Conservation (phyloP, 2,888 invertebrate genomes). For the Drosophila neoperkinsi region DNA sequence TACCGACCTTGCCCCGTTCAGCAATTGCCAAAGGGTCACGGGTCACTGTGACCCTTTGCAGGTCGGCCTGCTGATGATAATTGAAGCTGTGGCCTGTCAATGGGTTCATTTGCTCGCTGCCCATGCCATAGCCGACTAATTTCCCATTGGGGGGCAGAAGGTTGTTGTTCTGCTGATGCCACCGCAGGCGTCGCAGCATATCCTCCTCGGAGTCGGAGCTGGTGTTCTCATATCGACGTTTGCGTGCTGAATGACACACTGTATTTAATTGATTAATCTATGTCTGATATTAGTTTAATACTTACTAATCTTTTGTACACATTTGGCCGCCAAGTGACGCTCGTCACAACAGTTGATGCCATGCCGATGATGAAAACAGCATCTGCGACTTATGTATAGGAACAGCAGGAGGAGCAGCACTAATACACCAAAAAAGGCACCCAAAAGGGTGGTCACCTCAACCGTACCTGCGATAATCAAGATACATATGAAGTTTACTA, state of each 20-base stretch:
- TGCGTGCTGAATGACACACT: conserved; percentile 74
- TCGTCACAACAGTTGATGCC: conserved; percentile 89
- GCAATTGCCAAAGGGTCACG: conserved; percentile 85
- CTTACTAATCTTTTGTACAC: conserved; percentile 85
- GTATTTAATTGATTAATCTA: not conserved
- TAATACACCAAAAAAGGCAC: conserved; percentile 94
- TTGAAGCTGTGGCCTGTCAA: conserved; percentile 81
- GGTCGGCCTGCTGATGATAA: conserved; percentile 83
- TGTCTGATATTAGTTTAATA: conserved; percentile 15
- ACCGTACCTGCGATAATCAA: conserved; percentile 85
- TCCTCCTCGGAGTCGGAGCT: conserved; percentile 92
- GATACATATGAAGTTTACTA: not conserved
- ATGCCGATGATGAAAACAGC: conserved; percentile 88
- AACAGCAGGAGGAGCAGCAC: conserved; percentile 93
- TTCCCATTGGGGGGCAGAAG: conserved; percentile 74
- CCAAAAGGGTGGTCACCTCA: conserved; percentile 95
- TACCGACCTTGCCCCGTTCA: conserved; percentile 85
- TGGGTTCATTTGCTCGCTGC: conserved; percentile 81
- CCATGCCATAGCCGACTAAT: conserved; percentile 82
- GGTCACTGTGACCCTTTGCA: conserved; percentile 84
- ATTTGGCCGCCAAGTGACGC: conserved; percentile 83
- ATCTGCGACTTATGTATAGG: conserved; percentile 93
- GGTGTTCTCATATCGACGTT: conserved; percentile 84
- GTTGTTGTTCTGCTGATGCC: conserved; percentile 86
- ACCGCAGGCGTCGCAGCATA: conserved; percentile 87